A percentile compares a stretch with the other conserved stretches of the same genome.
phyloP scores from a whole-genome alignment of 2,797 vertebrate species.

The Pogoniulus pusillus region DNA sequence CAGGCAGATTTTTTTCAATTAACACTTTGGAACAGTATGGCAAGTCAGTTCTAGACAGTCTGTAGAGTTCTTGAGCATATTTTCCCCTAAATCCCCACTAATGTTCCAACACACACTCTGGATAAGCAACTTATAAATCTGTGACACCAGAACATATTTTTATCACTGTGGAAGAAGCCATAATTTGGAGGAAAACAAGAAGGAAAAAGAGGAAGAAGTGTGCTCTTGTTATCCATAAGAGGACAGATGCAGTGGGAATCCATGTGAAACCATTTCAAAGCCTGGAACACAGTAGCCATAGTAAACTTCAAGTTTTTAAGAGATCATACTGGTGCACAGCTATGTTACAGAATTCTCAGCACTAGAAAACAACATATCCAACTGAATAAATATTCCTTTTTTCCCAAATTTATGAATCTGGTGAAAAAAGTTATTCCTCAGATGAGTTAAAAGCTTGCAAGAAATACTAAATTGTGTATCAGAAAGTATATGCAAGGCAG shows the following conservation, averaged over 20 bases:
- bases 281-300: not conserved
- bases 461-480: not conserved
- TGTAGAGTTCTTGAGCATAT: not conserved
- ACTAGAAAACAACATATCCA: not conserved
- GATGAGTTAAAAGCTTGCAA: not conserved
- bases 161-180: not conserved
- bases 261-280: not conserved
- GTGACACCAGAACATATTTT: not conserved
- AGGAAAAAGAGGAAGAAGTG: rapidly evolving
- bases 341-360: not conserved
- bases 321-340: not conserved
- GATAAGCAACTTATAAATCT: not conserved
- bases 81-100: not conserved
- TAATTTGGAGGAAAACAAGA: too few species aligned
- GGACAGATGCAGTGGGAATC: not conserved
- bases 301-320: not conserved
- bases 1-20: not conserved
- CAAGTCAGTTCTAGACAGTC: not conserved
- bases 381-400: not conserved
- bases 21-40: not conserved
- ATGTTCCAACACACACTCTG: not conserved
- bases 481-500: not conserved
- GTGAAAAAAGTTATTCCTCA: not conserved
- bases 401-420: not conserved
- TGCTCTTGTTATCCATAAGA: not conserved